Conservation (phyloP, 2,888 invertebrate genomes). For the Hemaris fuciformis region DNA sequence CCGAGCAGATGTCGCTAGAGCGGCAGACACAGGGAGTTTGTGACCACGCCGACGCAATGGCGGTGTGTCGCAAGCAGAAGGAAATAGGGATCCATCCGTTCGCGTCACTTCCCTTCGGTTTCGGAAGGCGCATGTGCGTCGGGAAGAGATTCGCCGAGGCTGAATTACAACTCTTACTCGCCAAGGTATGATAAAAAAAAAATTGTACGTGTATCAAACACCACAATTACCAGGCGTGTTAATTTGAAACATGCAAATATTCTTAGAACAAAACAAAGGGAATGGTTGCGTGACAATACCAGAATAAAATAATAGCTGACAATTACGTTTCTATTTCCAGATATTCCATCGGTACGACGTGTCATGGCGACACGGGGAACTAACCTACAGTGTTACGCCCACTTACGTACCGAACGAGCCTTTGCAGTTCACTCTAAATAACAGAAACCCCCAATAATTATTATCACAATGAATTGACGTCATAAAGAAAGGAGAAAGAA, state of each 20-base stretch:
- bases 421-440: constrained; percentile 84
- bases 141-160: constrained; percentile 91
- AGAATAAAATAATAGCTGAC: neutral
- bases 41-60: constrained; percentile 11
- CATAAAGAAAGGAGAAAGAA: neutral
- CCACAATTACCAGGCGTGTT: too few relatives aligned
- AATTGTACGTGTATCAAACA: too few relatives aligned
- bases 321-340: constrained; percentile 66
- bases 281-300: neutral
- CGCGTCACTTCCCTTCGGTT: constrained; percentile 88
- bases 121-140: constrained; percentile 88
- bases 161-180: constrained; percentile 86
- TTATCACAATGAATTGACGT: neutral
- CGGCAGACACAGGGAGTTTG: neutral
- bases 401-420: constrained; percentile 88
- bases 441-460: constrained; percentile 35
- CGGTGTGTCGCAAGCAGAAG: constrained; percentile 70
- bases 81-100: constrained; percentile 86
- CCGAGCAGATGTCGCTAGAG: neutral
- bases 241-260: too few relatives aligned
- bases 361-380: constrained; percentile 84
- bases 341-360: constrained; percentile 86
- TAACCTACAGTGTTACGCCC: constrained; percentile 87
- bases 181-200: constrained; percentile 78
- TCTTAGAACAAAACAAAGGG: neutral